Base-by-base conservation (phyloP, 2,888 invertebrate species). In the Himalopsyche japonica region DNA sequence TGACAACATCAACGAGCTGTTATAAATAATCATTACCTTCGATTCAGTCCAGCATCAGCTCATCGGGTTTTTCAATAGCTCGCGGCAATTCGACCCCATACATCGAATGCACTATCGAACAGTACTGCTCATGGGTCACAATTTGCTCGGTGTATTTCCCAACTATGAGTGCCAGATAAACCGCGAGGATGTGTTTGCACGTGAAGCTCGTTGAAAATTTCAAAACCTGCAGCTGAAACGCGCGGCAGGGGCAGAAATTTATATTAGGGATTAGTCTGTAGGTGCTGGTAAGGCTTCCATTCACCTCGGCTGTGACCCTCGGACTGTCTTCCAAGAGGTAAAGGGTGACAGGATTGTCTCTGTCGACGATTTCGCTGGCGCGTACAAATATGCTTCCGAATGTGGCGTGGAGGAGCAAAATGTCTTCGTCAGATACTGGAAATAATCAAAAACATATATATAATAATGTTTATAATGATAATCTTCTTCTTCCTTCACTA, bases 171-270 rank as follows among this genome's bases (percentile, higher is more conserved):
- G 94, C 93, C 86, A 96, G 88, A 88, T 93, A 93, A 15, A 93
- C 92, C 2, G 94, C 95, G 86, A 96, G 88, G 34, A 96, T 90
- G 89, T 96, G 96, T 88, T 95, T 94, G 88, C 96, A 96, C 2
- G 93, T 94, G 57, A 94, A 89, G 87, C 91, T 91, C 15, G 88
- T 88, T 86, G 90, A 91, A 43, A 90, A 89, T 79, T 92, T 92
- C 77, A 96, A 89, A 32, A 96, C 95, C 85, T 91, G 89, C 49
- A 89, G 89, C 79, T 91, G 91, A 87, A 95, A 96, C 1, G 93
- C 93, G n/a, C 88, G 90, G 88, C 96, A 96, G 10, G 93, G 92
- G 86, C 96, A 96, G 88, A 92, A 96, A 88, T 95, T 96, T 10
- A 95, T 90, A 32, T 92, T 89, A 0, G 94, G 93, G 87, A 95